Base-by-base conservation (phyloP, 2,888 invertebrate species). In the Pemphredon lugubris region DNA sequence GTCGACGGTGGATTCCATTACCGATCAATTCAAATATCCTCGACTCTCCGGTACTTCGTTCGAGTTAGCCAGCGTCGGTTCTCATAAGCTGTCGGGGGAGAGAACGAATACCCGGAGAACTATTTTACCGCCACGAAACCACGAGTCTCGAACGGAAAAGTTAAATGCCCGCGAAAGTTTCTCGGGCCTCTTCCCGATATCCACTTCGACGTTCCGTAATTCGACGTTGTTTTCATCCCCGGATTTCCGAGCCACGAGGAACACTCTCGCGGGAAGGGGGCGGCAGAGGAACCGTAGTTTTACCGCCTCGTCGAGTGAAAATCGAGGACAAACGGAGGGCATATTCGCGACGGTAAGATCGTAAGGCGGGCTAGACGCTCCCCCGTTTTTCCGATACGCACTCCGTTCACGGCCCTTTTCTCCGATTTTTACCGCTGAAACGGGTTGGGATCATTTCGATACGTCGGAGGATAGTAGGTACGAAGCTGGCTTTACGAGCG, bases 401-500 rank as follows among this genome's bases (percentile, higher is more conserved):
- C 34, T n/a, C 11, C n/a, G 6, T 34, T 34, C 40, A 13, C 16
- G 40, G 40, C 21, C 16, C 32, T 23, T n/a, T 39, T 5, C 18
- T 18, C 26, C 26, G 26, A 26, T 26, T 26, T 26, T 26, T 7
- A 14, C 6, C 6, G 6, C 0, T 2, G 14, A 4, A 55, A 53
- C 16, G 23, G 30, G 37, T n/a, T 9, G 16, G 34, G 63, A 68
- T 63, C 64, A 32, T 58, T 40, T 21, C 68, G 61, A 65, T 51
- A 63, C 48, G 18, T 55, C 53, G 34, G 30, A 20, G 32, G 13
- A 61, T 53, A 21, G 59, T 11, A 23, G 13, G 47, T 68, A 26
- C 50, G 20, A 40, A 57, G 68, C 65, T 54, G 45, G 54, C 64
- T 83, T 82, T 82, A 80, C 76, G 74, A 76, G 69, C 53, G 72